Evolutionary conservation across 2,797 vertebrate genomes (phyloP).

Genomic region (Ispidina lecontei): DNA sequence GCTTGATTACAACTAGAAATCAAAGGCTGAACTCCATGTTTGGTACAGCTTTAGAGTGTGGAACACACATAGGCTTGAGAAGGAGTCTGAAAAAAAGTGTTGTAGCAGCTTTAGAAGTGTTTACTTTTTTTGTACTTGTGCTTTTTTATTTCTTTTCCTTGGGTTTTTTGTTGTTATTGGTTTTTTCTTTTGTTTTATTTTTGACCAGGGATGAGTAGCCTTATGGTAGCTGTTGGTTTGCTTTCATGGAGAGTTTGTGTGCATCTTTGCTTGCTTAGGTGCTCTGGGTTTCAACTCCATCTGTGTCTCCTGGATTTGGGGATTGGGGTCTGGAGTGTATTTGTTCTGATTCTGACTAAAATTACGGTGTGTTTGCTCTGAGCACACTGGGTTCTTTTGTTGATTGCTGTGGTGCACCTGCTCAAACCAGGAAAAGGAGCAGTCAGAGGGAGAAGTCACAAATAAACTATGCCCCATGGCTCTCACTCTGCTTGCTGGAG

Average conservation of each 20-base stretch:
- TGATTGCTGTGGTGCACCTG: neutral
- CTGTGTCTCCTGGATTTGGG: neutral
- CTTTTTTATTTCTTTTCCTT: too few species aligned
- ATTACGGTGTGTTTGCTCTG: neutral
- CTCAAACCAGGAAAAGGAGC: neutral
- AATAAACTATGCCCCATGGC: neutral
- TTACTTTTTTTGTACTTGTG: neutral
- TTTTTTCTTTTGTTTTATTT: neutral
- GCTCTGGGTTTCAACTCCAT: neutral
- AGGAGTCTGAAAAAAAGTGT: neutral
- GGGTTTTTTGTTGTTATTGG: too few species aligned
- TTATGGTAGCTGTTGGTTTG: neutral
- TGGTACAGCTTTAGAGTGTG: neutral
- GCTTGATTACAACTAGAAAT: neutral
- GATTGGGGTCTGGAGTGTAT: neutral
- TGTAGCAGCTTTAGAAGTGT: neutral
- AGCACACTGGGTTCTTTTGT: neutral
- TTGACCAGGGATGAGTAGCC: neutral
- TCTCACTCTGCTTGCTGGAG: neutral
- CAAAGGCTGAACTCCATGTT: neutral
- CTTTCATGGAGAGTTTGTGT: neutral
- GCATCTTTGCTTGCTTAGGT: neutral
- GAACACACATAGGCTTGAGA: neutral
- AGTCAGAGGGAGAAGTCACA: neutral
- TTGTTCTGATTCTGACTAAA: conserved; percentile 26